phyloP scores from a whole-genome alignment of 2,113 vertebrate genomes.

The Chionodraco myersi region DNA sequence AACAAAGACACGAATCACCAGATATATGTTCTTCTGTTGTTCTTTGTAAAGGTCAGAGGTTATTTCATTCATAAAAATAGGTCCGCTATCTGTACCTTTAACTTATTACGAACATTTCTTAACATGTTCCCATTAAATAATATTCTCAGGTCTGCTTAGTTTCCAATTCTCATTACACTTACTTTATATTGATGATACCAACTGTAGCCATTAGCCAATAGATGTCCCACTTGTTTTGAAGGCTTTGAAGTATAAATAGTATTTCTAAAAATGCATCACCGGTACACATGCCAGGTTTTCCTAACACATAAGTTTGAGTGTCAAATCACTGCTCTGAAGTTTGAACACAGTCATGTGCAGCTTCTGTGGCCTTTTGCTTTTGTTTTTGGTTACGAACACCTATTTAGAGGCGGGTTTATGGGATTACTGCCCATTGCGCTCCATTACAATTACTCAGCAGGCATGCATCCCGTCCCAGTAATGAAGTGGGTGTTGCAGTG shows the following conservation, averaged over 20 bases:
- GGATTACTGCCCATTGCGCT: slow-evolving; percentile 79
- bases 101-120: not conserved
- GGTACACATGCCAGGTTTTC: slow-evolving; percentile 45
- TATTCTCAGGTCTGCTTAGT: not conserved
- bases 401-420: slow-evolving; percentile 77
- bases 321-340: slow-evolving; percentile 70
- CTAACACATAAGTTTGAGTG: slow-evolving; percentile 62
- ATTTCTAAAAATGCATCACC: slow-evolving; percentile 60
- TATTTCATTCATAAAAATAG: slow-evolving; percentile 16
- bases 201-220: slow-evolving; percentile 22
- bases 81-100: no score
- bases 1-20: not conserved
- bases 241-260: slow-evolving; percentile 46
- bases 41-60: not conserved
- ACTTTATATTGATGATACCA: slow-evolving; percentile 18
- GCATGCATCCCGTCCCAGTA: slow-evolving; percentile 76
- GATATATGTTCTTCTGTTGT: not conserved
- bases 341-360: slow-evolving; percentile 71
- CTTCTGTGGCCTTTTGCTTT: slow-evolving; percentile 76
- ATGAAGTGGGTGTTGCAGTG: slow-evolving; percentile 84
- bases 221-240: slow-evolving; percentile 47
- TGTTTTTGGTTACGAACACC: slow-evolving; percentile 80
- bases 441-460: slow-evolving; percentile 85
- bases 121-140: slow-evolving; percentile 1
- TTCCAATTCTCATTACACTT: not conserved